A percentile compares a stretch with the other conserved stretches of the same genome.
These are phyloP conservation scores for Pachymerium ferrugineum DNA, from an alignment of 2,888 invertebrate genomes.

Conservation along the genomic window DNA sequence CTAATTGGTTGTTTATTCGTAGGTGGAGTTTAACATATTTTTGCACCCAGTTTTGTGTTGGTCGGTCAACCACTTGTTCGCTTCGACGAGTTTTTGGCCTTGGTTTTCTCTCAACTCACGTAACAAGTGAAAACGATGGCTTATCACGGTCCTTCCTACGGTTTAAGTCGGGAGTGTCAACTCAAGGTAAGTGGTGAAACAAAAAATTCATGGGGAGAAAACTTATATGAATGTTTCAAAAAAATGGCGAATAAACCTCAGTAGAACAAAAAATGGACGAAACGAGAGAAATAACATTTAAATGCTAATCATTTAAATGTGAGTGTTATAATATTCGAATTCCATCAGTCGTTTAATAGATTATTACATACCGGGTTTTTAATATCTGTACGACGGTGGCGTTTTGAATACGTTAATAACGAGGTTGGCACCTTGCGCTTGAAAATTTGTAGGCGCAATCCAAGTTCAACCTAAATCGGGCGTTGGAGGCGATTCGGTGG, in stretches of 20 bases:
- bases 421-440: conserved; percentile 27
- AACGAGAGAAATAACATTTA: not conserved
- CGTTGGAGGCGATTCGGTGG: conserved; percentile 50
- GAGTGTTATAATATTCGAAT: not conserved
- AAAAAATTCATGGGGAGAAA: too few species aligned
- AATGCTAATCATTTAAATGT: not conserved
- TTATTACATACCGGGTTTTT: not conserved
- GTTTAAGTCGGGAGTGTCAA: conserved; percentile 49
- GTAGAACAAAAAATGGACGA: not conserved
- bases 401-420: not conserved
- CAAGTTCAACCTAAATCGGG: conserved; percentile 51
- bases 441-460: conserved; percentile 49
- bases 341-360: not conserved
- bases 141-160: conserved; percentile 48
- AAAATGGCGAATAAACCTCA: not conserved
- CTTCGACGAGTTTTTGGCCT: not conserved
- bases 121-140: conserved; percentile 41
- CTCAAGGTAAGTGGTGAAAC: conserved; percentile 46
- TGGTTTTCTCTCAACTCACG: not conserved
- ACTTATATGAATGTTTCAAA: not conserved
- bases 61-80: conserved; percentile 19
- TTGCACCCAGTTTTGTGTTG: not conserved
- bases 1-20: not conserved
- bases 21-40: not conserved
- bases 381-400: not conserved